Conservation (phyloP, 2,797 vertebrate genomes). For the Rhodeus uyekii region DNA sequence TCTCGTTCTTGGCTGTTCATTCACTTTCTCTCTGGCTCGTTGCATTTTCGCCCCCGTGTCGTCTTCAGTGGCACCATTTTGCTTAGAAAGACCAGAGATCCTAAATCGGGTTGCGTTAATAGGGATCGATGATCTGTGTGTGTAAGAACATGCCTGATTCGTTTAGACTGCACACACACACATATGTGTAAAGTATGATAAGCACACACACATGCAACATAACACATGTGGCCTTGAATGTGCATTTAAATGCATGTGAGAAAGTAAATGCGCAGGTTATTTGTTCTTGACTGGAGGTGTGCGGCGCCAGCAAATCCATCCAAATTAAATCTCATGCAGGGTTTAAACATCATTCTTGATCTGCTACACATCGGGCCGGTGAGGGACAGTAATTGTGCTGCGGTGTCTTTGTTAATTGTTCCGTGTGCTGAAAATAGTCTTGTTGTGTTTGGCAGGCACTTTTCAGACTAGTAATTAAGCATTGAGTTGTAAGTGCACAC, state of each 20-base stretch:
- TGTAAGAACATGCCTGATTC: constrained; percentile 40
- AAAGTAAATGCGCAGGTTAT: background rate
- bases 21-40: background rate
- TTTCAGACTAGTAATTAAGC: constrained; percentile 31
- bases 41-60: constrained; percentile 47
- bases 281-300: background rate
- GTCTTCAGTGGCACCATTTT: constrained; percentile 74
- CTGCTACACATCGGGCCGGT: constrained; percentile 8
- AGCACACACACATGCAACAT: background rate
- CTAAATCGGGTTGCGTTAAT: background rate
- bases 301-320: background rate
- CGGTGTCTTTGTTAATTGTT: constrained; percentile 25
- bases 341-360: constrained; percentile 1
- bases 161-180: constrained; percentile 11
- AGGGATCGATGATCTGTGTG: constrained; percentile 62
- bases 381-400: constrained; percentile 26
- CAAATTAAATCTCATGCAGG: background rate
- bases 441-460: background rate
- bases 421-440: constrained; percentile 14
- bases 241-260: constrained; percentile 12
- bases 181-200: too few relatives aligned
- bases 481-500: constrained; percentile 44
- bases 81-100: constrained; percentile 71
- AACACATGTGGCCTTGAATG: background rate
- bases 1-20: background rate